Conservation (phyloP, 2,888 invertebrate species). For the Steinernema hermaphroditum region DNA sequence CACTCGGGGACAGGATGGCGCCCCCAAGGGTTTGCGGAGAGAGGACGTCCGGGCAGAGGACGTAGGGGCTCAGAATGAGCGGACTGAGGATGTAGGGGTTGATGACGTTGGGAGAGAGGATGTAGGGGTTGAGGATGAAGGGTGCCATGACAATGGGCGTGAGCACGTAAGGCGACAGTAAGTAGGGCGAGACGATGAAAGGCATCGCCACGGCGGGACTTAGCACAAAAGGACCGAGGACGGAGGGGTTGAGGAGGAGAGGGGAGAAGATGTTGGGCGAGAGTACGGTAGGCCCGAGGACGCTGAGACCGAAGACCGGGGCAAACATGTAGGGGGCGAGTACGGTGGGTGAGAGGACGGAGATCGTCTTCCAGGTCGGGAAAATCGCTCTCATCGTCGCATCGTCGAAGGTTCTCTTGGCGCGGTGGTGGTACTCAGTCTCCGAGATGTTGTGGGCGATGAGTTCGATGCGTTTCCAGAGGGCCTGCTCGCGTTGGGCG, state of each 20-base stretch:
- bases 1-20: constrained; percentile 57
- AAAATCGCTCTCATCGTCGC: too few species aligned
- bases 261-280: constrained; percentile 40
- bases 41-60: constrained; percentile 41
- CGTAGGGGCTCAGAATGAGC: constrained; percentile 48
- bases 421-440: constrained; percentile 12
- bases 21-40: constrained; percentile 54
- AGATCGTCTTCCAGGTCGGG: constrained; percentile 23
- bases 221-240: constrained; percentile 41
- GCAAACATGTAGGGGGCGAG: constrained; percentile 59
- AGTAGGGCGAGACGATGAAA: constrained; percentile 44
- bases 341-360: constrained; percentile 49
- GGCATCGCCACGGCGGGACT: constrained; percentile 36
- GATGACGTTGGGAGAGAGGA: constrained; percentile 53
- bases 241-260: constrained; percentile 40
- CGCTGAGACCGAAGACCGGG: constrained; percentile 29
- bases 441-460: constrained; percentile 48
- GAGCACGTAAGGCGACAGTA: constrained; percentile 52
- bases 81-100: constrained; percentile 59
- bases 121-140: constrained; percentile 57
- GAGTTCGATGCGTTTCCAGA: constrained; percentile 49
- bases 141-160: constrained; percentile 54
- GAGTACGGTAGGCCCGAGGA: constrained; percentile 39
- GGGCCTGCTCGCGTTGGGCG: constrained; percentile 42
- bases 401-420: constrained; percentile 10